Conservation (phyloP, 92 coral and sea anemone genomes). For the Epizoanthus fatuus region DNA sequence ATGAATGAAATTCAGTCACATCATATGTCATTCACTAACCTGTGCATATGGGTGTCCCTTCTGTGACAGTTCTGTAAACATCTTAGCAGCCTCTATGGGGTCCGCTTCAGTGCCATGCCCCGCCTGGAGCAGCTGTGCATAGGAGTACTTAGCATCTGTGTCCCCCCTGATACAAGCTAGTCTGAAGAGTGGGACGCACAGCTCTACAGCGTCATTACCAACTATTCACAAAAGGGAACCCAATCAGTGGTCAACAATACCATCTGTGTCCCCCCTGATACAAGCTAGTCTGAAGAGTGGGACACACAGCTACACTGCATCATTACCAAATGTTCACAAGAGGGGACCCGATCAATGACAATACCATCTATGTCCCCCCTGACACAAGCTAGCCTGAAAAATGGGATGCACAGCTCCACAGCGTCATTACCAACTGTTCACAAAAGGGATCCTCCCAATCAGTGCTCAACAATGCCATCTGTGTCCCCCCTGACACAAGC, state of each 20-base stretch:
- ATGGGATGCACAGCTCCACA: constrained; percentile 89
- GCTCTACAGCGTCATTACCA: constrained; percentile 89
- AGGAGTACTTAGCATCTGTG: constrained; percentile 93
- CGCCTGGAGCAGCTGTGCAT: constrained; percentile 93
- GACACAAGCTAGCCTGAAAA: constrained; percentile 89
- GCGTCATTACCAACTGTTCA: constrained; percentile 88
- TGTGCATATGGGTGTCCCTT: constrained; percentile 99
- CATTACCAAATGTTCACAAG: constrained; percentile 77
- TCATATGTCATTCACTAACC: constrained; percentile 45
- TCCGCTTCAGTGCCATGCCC: constrained; percentile 95
- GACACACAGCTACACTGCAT: constrained; percentile 87
- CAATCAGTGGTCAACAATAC: background rate
- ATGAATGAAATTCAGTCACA: too few relatives aligned
- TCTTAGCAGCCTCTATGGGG: constrained; percentile 89
- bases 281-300: constrained; percentile 66
- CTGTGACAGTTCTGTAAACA: constrained; percentile 89
- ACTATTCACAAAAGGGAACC: constrained; percentile 51
- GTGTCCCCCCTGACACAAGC: constrained; percentile 90
- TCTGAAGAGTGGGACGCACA: constrained; percentile 92
- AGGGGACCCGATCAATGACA: background rate
- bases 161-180: constrained; percentile 90
- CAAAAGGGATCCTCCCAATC: background rate
- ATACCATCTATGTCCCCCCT: constrained; percentile 92
- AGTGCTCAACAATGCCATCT: constrained; percentile 50
- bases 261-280: background rate